Conservation (phyloP, 1,140 invertebrate genomes). For the Macrotrachela quadricornifera region DNA sequence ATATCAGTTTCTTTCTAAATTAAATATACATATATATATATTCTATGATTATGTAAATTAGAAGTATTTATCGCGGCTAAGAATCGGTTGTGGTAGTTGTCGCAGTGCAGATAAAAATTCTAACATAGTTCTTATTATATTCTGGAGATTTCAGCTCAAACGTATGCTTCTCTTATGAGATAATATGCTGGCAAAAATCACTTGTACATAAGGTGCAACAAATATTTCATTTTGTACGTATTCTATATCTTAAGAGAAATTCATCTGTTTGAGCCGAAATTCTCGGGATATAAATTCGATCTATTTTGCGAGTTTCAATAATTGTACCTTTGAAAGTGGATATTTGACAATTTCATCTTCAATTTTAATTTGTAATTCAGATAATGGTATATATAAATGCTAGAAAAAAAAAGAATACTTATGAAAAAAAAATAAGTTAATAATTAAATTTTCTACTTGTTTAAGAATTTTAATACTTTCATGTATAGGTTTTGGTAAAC, state of each 20-base stretch:
- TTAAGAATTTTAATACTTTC: conserved; percentile 74
- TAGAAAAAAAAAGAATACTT: conserved; percentile 12
- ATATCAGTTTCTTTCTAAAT: conserved; percentile 44
- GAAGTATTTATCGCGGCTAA: too few relatives aligned
- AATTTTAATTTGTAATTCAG: conserved; percentile 34
- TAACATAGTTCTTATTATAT: too few relatives aligned
- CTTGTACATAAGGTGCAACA: neutral
- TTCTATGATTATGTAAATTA: too few relatives aligned
- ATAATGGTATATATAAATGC: conserved; percentile 34
- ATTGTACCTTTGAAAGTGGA: conserved; percentile 33
- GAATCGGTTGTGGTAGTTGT: too few relatives aligned
- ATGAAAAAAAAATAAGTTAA: neutral
- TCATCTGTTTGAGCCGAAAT: too few relatives aligned
- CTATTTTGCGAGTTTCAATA: too few relatives aligned
- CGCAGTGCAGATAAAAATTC: too few relatives aligned
- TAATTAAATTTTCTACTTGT: conserved; percentile 22
- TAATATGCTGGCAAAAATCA: neutral
- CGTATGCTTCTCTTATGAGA: too few relatives aligned
- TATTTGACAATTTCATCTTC: conserved; percentile 35
- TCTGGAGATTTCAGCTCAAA: too few relatives aligned
- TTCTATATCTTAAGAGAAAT: too few relatives aligned
- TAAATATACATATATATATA: neutral
- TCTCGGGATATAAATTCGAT: too few relatives aligned
- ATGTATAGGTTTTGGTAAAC: conserved; percentile 75
- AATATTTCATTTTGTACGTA: conserved; percentile 2